A percentile compares a stretch with the other conserved stretches of the same genome.
phyloP scores from a whole-genome alignment of 35 echinoderm and acorn worm genomes.

The Apostichopus californicus region DNA sequence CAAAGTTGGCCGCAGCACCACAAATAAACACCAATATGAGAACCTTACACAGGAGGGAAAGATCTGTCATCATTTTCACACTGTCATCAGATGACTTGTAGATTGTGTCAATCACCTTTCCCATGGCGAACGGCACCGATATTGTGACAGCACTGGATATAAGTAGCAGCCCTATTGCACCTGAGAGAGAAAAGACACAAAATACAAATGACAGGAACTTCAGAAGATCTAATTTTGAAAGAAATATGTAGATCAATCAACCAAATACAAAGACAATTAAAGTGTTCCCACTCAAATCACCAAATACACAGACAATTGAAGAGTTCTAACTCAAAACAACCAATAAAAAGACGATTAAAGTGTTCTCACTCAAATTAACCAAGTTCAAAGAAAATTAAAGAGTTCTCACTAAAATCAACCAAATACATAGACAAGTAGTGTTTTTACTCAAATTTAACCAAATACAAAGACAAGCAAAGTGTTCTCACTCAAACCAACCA shows the following conservation, averaged over 20 bases:
- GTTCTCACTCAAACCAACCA: too few relatives aligned
- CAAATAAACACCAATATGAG: constrained; percentile 72
- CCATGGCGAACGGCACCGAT: constrained; percentile 85
- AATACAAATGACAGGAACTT: neutral
- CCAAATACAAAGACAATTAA: neutral
- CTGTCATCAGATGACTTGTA: constrained; percentile 66
- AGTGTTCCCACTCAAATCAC: too few relatives aligned
- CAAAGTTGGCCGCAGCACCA: constrained; percentile 88
- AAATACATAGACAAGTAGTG: too few relatives aligned
- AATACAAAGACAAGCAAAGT: too few relatives aligned
- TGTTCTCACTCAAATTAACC: too few relatives aligned
- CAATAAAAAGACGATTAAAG: too few relatives aligned
- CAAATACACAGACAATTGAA: neutral
- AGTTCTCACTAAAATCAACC: too few relatives aligned
- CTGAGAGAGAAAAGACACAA: constrained; percentile 49
- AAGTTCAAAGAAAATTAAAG: too few relatives aligned
- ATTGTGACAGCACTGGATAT: constrained; percentile 95
- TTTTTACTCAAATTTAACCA: too few relatives aligned
- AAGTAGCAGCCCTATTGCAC: constrained; percentile 78
- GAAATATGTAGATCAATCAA: too few relatives aligned
- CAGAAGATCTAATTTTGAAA: too few relatives aligned
- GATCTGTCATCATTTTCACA: constrained; percentile 67
- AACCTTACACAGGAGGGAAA: constrained; percentile 59
- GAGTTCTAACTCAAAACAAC: too few relatives aligned
- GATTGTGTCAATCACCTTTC: constrained; percentile 89